phyloP scores from a whole-genome alignment of 2,888 invertebrate species.

The Meandrusa payeni region DNA sequence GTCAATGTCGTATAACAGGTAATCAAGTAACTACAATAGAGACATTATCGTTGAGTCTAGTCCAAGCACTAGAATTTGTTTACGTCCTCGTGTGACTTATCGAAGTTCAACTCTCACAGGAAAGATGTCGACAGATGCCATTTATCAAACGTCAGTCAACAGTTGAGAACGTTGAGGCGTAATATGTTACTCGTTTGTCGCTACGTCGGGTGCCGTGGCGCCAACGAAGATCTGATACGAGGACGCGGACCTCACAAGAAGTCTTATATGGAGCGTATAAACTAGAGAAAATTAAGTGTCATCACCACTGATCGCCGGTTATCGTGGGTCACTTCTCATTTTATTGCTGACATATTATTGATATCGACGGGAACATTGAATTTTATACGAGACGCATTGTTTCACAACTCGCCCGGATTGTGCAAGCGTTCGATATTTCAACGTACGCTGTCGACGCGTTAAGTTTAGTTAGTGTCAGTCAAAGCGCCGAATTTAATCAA shows the following conservation, averaged over 20 bases:
- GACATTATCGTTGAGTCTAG: no score
- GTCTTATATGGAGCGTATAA: conserved; percentile 66
- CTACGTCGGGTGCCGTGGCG: conserved; percentile 48
- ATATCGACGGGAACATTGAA: conserved; percentile 70
- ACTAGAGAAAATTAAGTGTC: conserved; percentile 77
- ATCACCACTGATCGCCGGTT: conserved; percentile 60
- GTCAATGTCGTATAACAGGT: no score
- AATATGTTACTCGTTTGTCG: conserved; percentile 44
- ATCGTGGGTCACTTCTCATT: conserved; percentile 72
- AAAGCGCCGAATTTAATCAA: conserved; percentile 7
- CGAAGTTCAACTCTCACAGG: conserved; percentile 49
- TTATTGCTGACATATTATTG: conserved; percentile 75
- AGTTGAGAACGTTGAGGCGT: conserved; percentile 37
- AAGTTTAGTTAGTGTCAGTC: conserved; percentile 1
- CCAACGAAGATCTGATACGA: conserved; percentile 46
- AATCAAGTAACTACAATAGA: no score
- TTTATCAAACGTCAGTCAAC: conserved; percentile 63
- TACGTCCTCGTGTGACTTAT: conserved; percentile 55
- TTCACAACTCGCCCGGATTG: conserved; percentile 43
- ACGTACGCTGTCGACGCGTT: conserved; percentile 1
- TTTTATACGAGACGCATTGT: conserved; percentile 59
- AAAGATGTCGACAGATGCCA: conserved; percentile 58
- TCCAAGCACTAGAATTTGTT: conserved; percentile 40
- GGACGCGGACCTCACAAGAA: conserved; percentile 64
- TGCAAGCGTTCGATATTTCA: conserved; percentile 20